phyloP scores from a whole-genome alignment of 2,888 invertebrate genomes.

The Bombylius major region DNA sequence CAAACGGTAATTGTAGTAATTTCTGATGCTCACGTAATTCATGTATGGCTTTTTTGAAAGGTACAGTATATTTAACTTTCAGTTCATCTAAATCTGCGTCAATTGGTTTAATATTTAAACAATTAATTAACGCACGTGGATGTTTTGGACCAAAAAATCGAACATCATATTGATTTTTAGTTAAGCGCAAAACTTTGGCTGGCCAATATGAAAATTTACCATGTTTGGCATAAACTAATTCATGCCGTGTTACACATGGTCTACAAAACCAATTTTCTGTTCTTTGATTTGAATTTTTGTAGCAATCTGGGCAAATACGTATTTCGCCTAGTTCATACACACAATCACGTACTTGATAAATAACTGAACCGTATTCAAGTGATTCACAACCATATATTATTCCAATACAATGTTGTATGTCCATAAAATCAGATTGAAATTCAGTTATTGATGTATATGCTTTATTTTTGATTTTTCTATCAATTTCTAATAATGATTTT shows the following conservation, averaged over 20 bases:
- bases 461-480: slow-evolving; percentile 26
- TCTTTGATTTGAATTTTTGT: slow-evolving; percentile 65
- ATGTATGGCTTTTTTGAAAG: slow-evolving; percentile 52
- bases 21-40: slow-evolving; percentile 56
- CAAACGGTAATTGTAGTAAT: slow-evolving; percentile 37
- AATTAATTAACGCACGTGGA: slow-evolving; percentile 54
- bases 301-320: slow-evolving; percentile 63
- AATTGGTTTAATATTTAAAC: slow-evolving; percentile 54
- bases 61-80: slow-evolving; percentile 34
- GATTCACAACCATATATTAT: slow-evolving; percentile 55
- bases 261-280: slow-evolving; percentile 56
- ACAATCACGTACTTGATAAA: slow-evolving; percentile 46
- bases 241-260: slow-evolving; percentile 60
- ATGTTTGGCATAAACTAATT: slow-evolving; percentile 68
- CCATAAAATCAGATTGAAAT: slow-evolving; percentile 52
- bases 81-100: slow-evolving; percentile 42
- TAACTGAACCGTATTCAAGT: slow-evolving; percentile 38
- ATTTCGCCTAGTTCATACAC: slow-evolving; percentile 62
- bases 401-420: slow-evolving; percentile 62
- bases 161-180: slow-evolving; percentile 52
- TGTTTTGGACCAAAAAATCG: slow-evolving; percentile 69
- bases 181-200: slow-evolving; percentile 58
- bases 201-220: slow-evolving; percentile 73
- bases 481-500: slow-evolving; percentile 31
- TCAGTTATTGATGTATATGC: slow-evolving; percentile 36